phyloP scores from a whole-genome alignment of 1,140 invertebrate genomes.

The Atta texana region DNA sequence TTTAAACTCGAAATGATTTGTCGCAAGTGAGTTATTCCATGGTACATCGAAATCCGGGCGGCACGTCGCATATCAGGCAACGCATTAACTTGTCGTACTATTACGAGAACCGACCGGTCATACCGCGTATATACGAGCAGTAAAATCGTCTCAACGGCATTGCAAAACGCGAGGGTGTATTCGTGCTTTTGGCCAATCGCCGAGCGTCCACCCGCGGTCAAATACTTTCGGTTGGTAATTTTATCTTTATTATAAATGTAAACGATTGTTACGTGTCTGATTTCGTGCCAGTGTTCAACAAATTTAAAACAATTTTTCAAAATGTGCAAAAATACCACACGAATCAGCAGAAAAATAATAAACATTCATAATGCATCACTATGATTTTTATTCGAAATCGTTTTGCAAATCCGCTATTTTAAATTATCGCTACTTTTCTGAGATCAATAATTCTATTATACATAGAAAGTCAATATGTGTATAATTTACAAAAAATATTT shows the following conservation, averaged over 20 bases:
- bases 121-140: slow-evolving; percentile 67
- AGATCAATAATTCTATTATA: slow-evolving; percentile 17
- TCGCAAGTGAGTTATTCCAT: slow-evolving; percentile 69
- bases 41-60: slow-evolving; percentile 68
- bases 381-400: not conserved
- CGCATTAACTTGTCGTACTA: slow-evolving; percentile 71
- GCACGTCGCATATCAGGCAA: slow-evolving; percentile 68
- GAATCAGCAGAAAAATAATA: slow-evolving; percentile 24
- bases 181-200: slow-evolving; percentile 69
- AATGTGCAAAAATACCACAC: not conserved
- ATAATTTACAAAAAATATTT: slow-evolving; percentile 20
- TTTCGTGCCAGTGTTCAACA: slow-evolving; percentile 2
- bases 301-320: slow-evolving; percentile 31
- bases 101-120: slow-evolving; percentile 67
- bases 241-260: slow-evolving; percentile 62
- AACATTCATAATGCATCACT: slow-evolving; percentile 17
- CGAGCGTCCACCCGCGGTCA: slow-evolving; percentile 65
- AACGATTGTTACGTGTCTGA: slow-evolving; percentile 53
- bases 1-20: slow-evolving; percentile 69
- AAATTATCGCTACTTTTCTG: slow-evolving; percentile 6
- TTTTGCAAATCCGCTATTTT: slow-evolving; percentile 26
- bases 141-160: slow-evolving; percentile 67
- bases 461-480: not conserved
- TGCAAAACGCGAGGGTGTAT: slow-evolving; percentile 65
- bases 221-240: slow-evolving; percentile 68